phyloP scores from a whole-genome alignment of 2,113 vertebrate genomes.

The Lanius collurio region DNA sequence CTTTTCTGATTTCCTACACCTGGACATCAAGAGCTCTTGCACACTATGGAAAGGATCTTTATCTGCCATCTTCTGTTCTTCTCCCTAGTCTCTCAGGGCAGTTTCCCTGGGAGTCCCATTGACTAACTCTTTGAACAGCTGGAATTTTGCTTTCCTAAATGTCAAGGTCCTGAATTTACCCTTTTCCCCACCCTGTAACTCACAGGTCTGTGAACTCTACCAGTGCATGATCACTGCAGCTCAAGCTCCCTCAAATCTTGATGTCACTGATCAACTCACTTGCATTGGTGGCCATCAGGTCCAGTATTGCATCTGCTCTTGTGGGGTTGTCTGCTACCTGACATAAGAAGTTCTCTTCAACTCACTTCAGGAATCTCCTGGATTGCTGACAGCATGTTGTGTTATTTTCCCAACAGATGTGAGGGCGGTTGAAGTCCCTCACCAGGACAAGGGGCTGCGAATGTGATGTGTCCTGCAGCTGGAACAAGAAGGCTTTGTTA shows the following conservation, averaged over 20 bases:
- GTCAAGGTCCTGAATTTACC: background rate
- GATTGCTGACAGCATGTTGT: background rate
- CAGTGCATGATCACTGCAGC: background rate
- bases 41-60: background rate
- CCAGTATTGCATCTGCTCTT: background rate
- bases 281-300: background rate
- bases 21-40: background rate
- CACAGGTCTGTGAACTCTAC: background rate
- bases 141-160: background rate
- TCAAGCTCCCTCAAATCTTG: background rate
- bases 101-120: background rate
- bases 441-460: accelerated
- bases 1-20: background rate
- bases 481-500: background rate
- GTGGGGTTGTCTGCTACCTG: background rate
- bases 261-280: background rate
- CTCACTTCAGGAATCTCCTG: background rate
- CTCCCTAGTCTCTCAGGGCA: background rate
- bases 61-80: background rate
- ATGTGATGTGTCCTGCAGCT: background rate
- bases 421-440: background rate
- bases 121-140: background rate
- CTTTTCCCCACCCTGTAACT: background rate
- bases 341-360: background rate
- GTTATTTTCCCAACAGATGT: background rate